Base-by-base conservation (phyloP, 2,113 vertebrate species). In the Neofelis nebulosa region DNA sequence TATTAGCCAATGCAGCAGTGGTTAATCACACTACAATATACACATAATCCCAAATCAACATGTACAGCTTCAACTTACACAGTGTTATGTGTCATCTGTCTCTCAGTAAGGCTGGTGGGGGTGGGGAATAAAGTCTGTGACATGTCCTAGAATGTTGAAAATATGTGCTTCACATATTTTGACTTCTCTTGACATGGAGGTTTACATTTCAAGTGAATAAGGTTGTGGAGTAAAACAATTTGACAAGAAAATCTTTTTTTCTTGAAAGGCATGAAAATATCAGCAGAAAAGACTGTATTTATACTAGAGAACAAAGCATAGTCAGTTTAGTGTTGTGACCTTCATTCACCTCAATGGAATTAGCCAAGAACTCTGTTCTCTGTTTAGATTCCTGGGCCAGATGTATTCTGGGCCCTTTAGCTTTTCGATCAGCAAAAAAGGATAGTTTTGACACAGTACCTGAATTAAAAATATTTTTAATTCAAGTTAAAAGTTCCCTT, bases 201-300 rank as follows among this genome's bases (percentile, higher is more conserved):
- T 71, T 79, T 69, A 52, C 69, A 33, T 80, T 85, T 85, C 69
- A 85, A 25, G 71, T 61, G 14, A 68, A 38, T 41, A 61, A 83
- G 71, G 31, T 29, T 52, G 19, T n/a, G 14, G 15, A 16, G 41
- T 86, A 85, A 79, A 94, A 48, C 33, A 36, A n/a, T 71, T 52
- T 63, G 29, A 76, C 9, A 82, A 52, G 38, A 65, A 85, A 85
- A 27, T 41, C 10, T 65, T 33, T 69, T 96, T 86, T 81, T 79
- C 92, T 78, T 90, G 45, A 97, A 66, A 87, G 74, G 23, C 21
- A 55, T 90, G 38, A 95, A 69, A 76, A 63, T 25, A 69, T 87
- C 63, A 71, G 38, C 29, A 23, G 57, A 86, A 91, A 90, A 45
- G 23, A 36, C 19, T 50, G 5, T 68, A 18, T 52, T 76, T 76